phyloP scores from a whole-genome alignment of 2,797 vertebrate genomes.

The Enteromius viviparus region DNA sequence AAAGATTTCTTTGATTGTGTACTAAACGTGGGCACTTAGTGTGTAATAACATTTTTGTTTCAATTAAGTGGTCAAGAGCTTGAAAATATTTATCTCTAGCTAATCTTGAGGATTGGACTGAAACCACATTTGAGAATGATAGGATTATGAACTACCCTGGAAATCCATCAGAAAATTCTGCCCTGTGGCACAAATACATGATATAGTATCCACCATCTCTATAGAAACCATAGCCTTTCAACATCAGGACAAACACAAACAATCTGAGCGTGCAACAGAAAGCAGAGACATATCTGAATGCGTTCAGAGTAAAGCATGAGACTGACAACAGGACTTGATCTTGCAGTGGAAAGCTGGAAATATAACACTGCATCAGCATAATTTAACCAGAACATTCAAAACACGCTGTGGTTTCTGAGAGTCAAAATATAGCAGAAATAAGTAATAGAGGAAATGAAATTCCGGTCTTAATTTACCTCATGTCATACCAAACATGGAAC shows the following conservation, averaged over 20 bases:
- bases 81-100: neutral
- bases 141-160: slow-evolving; percentile 39
- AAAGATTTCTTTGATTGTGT: slow-evolving; percentile 13
- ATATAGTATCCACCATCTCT: slow-evolving; percentile 9
- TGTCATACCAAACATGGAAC: neutral
- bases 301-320: neutral
- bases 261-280: neutral
- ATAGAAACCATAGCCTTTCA: slow-evolving; percentile 6
- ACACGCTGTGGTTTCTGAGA: neutral
- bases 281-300: neutral
- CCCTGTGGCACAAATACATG: slow-evolving; percentile 14
- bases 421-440: neutral
- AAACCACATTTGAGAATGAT: slow-evolving; percentile 37
- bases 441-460: neutral
- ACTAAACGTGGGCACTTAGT: slow-evolving; percentile 19
- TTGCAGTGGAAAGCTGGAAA: neutral
- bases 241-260: neutral
- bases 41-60: slow-evolving; percentile 13
- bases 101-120: slow-evolving; percentile 20
- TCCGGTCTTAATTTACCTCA: neutral
- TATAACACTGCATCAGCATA: neutral
- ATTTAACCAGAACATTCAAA: neutral
- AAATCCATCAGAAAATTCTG: slow-evolving; percentile 34
- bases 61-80: slow-evolving; percentile 12
- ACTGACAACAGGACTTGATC: neutral